Percentiles rank a stretch among this genome's conserved stretches.
phyloP scores from a whole-genome alignment of 2,113 vertebrate species.

The Hyla sarda region DNA sequence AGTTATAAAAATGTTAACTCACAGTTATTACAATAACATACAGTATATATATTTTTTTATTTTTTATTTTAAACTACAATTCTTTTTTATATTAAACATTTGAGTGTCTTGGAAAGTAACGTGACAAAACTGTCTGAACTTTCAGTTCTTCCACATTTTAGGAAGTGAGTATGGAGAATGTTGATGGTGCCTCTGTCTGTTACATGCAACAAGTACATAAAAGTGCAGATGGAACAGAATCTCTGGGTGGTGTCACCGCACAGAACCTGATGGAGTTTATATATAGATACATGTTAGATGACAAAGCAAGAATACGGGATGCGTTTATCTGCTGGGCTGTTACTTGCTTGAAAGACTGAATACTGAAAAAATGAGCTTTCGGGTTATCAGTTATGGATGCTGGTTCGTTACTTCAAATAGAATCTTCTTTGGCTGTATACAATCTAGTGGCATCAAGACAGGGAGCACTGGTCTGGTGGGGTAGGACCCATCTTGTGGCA shows the following conservation, averaged over 20 bases:
- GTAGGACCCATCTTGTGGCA: too few relatives aligned
- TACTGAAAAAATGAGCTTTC: neutral
- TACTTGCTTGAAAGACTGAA: neutral
- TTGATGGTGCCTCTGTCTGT: conserved; percentile 4
- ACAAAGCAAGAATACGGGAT: conserved; percentile 13
- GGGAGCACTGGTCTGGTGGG: too few relatives aligned
- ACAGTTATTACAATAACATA: neutral
- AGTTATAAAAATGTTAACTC: neutral
- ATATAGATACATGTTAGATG: conserved; percentile 39
- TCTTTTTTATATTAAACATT: neutral
- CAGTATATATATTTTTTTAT: too few relatives aligned
- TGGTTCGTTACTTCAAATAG: too few relatives aligned
- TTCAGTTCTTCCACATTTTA: conserved; percentile 44
- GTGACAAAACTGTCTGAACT: conserved; percentile 33
- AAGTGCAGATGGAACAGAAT: conserved; percentile 45
- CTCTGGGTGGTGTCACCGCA: neutral
- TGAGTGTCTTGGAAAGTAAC: conserved; percentile 28
- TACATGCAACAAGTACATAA: neutral
- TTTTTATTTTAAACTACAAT: too few relatives aligned
- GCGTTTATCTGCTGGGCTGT: neutral
- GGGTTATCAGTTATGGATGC: too few relatives aligned
- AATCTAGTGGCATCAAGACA: too few relatives aligned
- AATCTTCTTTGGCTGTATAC: too few relatives aligned
- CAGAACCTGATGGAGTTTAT: conserved; percentile 28
- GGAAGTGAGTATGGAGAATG: conserved; percentile 44